These are phyloP conservation scores for Pseudomyrmex pallidus DNA, from an alignment of 1,140 invertebrate genomes.

Conservation along the genomic window DNA sequence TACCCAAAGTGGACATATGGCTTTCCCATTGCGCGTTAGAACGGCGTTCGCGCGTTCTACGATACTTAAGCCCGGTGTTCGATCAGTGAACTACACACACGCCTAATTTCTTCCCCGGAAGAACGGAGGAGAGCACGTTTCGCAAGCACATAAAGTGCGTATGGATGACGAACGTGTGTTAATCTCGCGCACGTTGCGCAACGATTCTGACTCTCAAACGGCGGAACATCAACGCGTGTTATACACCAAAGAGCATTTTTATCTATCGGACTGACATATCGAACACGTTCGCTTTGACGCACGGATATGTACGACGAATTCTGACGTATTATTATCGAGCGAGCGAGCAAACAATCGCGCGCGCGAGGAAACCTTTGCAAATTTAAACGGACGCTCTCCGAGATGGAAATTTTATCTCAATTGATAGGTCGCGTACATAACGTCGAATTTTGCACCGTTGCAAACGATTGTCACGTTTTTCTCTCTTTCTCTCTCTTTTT, in stretches of 20 bases:
- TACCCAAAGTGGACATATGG: slow-evolving; percentile 51
- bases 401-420: slow-evolving; percentile 20
- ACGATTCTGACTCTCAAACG: neutral
- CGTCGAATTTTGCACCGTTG: slow-evolving; percentile 14
- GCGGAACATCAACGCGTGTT: too few relatives aligned
- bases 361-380: neutral
- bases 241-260: too few relatives aligned
- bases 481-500: too few relatives aligned
- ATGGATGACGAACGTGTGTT: neutral
- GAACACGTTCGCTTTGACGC: neutral
- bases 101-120: neutral
- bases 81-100: neutral
- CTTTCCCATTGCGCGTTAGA: slow-evolving; percentile 20
- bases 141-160: neutral
- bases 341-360: too few relatives aligned
- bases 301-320: neutral
- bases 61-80: neutral
- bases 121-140: neutral
- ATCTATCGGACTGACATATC: neutral
- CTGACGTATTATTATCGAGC: slow-evolving; percentile 23
- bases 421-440: neutral
- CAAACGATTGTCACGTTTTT: neutral
- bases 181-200: slow-evolving; percentile 7
- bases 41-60: neutral
- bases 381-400: slow-evolving; percentile 8